phyloP scores from a whole-genome alignment of 2,888 invertebrate genomes.

The Chromoteleia sp. region DNA sequence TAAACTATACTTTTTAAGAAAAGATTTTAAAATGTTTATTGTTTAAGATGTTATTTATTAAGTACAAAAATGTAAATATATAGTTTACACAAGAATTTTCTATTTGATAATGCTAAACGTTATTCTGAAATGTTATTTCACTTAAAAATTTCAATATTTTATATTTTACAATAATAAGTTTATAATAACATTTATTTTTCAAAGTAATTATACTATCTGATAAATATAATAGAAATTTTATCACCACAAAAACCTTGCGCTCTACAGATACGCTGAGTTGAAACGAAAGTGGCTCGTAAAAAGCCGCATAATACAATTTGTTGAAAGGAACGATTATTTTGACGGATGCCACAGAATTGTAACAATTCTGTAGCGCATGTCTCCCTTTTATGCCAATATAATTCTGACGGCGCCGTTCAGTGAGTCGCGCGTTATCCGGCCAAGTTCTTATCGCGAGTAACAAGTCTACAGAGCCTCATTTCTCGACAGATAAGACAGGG shows the following conservation, averaged over 20 bases:
- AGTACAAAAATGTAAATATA: too few species aligned
- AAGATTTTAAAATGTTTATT: too few species aligned
- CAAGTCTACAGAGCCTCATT: slow-evolving; percentile 62
- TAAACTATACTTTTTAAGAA: too few species aligned
- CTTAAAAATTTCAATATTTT: too few species aligned
- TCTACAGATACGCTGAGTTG: slow-evolving; percentile 22
- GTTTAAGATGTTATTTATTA: too few species aligned
- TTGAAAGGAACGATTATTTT: slow-evolving; percentile 50
- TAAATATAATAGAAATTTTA: too few species aligned
- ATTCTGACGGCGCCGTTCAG: slow-evolving; percentile 37
- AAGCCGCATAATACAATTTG: slow-evolving; percentile 43
- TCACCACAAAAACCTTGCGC: not conserved
- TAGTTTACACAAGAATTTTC: too few species aligned
- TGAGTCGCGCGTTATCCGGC: slow-evolving; percentile 46
- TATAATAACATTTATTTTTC: too few species aligned
- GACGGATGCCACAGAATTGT: slow-evolving; percentile 48
- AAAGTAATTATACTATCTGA: too few species aligned
- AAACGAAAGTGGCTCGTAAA: slow-evolving; percentile 42
- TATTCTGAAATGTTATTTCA: too few species aligned
- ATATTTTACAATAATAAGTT: too few species aligned
- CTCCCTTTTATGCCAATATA: slow-evolving; percentile 58
- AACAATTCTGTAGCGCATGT: slow-evolving; percentile 42
- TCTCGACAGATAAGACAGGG: slow-evolving; percentile 65
- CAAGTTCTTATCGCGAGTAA: slow-evolving; percentile 65
- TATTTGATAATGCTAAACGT: too few species aligned